Evolutionary conservation across 2,888 invertebrate genomes (phyloP).

Genomic region (Axea sp.): DNA sequence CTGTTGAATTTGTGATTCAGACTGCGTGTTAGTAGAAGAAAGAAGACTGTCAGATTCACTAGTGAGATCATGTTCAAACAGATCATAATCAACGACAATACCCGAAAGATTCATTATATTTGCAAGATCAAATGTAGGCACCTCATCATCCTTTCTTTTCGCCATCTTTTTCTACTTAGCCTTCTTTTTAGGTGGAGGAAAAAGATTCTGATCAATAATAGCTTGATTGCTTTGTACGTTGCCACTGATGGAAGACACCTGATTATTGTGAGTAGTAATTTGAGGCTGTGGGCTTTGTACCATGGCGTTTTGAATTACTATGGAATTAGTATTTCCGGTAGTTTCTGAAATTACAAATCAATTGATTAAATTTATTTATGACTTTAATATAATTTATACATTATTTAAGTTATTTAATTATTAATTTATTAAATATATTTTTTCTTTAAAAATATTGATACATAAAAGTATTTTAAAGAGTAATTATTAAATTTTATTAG

Average conservation of each 20-base stretch:
- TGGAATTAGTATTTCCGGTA: constrained; percentile 73
- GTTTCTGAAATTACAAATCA: constrained; percentile 66
- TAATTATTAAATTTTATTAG: not conserved
- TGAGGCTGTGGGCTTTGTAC: constrained; percentile 77
- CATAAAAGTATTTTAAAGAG: no score
- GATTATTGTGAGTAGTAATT: constrained; percentile 70
- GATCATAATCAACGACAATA: constrained; percentile 85
- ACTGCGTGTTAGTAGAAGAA: constrained; percentile 65
- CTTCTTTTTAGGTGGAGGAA: constrained; percentile 80
- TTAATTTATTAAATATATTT: no score
- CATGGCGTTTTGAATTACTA: constrained; percentile 78
- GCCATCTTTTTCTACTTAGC: constrained; percentile 82
- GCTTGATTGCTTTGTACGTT: constrained; percentile 70
- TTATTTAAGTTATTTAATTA: no score
- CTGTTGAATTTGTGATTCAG: constrained; percentile 64
- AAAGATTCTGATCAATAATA: constrained; percentile 76
- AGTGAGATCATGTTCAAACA: constrained; percentile 78
- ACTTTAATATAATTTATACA: no score
- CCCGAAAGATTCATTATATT: constrained; percentile 88
- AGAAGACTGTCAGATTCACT: constrained; percentile 67
- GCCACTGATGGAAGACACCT: constrained; percentile 66
- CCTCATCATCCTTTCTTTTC: constrained; percentile 80
- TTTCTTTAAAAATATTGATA: no score
- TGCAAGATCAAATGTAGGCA: constrained; percentile 84
- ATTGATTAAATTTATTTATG: not conserved